Evolutionary conservation across 2,797 vertebrate species (phyloP).

Genomic region (Tolypeutes matacus): DNA sequence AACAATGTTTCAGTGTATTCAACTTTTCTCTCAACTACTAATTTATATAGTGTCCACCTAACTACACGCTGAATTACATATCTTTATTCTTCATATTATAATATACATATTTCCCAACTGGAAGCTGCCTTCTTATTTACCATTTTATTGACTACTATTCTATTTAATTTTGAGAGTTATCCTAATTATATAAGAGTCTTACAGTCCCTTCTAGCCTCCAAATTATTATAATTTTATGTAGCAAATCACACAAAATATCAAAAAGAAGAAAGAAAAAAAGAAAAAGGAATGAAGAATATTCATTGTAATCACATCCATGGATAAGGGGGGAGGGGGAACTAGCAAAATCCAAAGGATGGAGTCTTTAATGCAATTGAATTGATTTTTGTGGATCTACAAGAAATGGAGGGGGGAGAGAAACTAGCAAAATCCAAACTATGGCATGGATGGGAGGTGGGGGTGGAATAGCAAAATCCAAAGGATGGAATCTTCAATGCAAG

Average conservation of each 20-base stretch:
- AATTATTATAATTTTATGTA: neutral
- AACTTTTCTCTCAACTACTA: neutral
- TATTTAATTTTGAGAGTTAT: neutral
- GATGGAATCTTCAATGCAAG: neutral
- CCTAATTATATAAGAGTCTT: neutral
- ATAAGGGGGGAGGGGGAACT: neutral
- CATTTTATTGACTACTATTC: neutral
- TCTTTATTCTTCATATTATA: neutral
- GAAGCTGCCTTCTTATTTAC: neutral
- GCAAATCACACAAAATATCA: slow-evolving; percentile 11
- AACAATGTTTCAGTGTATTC: neutral
- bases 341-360: neutral
- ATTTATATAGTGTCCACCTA: neutral
- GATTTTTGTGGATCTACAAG: neutral
- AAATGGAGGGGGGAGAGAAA: neutral
- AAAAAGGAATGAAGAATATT: neutral
- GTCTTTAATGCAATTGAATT: neutral
- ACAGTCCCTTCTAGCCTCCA: neutral
- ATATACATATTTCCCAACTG: neutral
- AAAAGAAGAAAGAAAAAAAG: neutral
- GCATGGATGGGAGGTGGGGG: neutral
- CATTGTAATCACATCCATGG: neutral
- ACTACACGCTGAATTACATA: neutral
- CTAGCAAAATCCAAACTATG: no score
- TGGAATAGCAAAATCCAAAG: neutral